Percentiles rank a stretch among this genome's conserved stretches.
phyloP scores from a whole-genome alignment of 2,888 invertebrate genomes.

The Euzetes globulus region DNA sequence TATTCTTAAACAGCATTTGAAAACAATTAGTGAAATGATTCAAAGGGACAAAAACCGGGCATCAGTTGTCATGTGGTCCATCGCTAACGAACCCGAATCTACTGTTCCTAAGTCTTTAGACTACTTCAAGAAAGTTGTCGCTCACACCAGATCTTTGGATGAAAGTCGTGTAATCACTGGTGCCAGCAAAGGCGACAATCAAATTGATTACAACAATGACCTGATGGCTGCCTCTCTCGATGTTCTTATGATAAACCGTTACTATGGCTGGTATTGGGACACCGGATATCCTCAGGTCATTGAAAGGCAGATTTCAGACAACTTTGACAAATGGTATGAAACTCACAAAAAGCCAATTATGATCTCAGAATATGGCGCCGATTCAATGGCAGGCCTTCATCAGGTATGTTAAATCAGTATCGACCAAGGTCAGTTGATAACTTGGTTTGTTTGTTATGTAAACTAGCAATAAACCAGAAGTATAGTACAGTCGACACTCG shows the following conservation, averaged over 20 bases:
- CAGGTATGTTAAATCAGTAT: conserved; percentile 52
- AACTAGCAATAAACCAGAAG: no score
- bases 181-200: no score
- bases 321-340: conserved; percentile 58
- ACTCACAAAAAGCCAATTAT: conserved; percentile 79
- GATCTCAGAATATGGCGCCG: conserved; percentile 93
- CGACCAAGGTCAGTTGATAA: no score
- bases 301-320: conserved; percentile 52
- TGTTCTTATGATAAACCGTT: conserved; percentile 87
- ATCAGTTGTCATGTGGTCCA: conserved; percentile 91
- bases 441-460: no score
- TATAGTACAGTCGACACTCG: no score
- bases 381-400: conserved; percentile 83
- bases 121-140: conserved; percentile 73
- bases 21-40: conserved; percentile 75
- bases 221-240: conserved; percentile 69
- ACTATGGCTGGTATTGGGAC: conserved; percentile 89
- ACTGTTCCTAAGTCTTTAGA: conserved; percentile 59
- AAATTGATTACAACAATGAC: conserved; percentile 57
- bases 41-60: conserved; percentile 88
- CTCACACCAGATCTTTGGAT: conserved; percentile 69
- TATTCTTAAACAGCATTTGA: conserved; percentile 69
- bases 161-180: conserved; percentile 74
- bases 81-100: conserved; percentile 86
- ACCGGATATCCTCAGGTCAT: conserved; percentile 72